Evolutionary conservation across 2,113 vertebrate genomes (phyloP).

Genomic region (Cebidichthys violaceus): DNA sequence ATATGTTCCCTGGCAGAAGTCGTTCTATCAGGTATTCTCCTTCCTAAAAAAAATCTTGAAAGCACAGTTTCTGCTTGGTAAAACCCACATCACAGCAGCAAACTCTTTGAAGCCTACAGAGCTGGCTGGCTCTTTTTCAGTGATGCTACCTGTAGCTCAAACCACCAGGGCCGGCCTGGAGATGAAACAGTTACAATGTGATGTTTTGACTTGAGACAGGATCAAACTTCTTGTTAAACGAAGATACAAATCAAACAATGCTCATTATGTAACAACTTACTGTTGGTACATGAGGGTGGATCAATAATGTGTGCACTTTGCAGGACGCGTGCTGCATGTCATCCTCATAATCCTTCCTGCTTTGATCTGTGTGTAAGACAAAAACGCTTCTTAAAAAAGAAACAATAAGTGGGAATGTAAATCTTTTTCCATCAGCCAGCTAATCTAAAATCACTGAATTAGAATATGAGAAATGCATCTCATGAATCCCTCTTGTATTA

Average conservation of each 20-base stretch:
- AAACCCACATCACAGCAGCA: conserved; percentile 60
- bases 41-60: conserved; percentile 47
- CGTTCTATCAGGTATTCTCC: conserved; percentile 34
- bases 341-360: conserved; percentile 4
- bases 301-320: background rate
- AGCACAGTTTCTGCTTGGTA: conserved; percentile 51
- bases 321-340: background rate
- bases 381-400: conserved; percentile 17
- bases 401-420: conserved; percentile 19
- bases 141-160: conserved; percentile 45
- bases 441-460: conserved; percentile 11
- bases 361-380: background rate
- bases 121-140: conserved; percentile 48
- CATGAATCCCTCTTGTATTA: conserved; percentile 14
- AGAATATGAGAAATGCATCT: conserved; percentile 27
- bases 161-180: conserved; percentile 41
- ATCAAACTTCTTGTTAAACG: conserved; percentile 11
- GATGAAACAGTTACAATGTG: conserved; percentile 32
- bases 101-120: conserved; percentile 61
- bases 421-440: conserved; percentile 1
- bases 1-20: conserved; percentile 22
- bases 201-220: conserved; percentile 16
- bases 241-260: background rate
- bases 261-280: background rate
- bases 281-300: background rate